A percentile compares a stretch with the other conserved stretches of the same genome.
Conservation (phyloP, 2,888 invertebrate species). For the Teleiodes luculella region DNA sequence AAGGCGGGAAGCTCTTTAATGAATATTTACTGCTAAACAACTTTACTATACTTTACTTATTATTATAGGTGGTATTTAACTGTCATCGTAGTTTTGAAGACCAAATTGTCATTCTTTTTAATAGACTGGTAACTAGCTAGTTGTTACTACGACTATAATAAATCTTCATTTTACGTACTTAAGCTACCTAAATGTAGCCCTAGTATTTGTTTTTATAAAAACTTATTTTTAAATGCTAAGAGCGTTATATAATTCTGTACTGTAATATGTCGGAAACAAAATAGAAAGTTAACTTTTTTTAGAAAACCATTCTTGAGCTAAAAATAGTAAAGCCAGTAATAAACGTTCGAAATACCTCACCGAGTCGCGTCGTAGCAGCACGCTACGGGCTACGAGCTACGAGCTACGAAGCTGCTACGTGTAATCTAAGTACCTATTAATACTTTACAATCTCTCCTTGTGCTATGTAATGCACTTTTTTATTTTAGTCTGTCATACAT, state of each 20-base stretch:
- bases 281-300: not conserved
- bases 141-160: no score
- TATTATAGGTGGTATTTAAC: no score
- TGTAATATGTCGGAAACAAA: no score
- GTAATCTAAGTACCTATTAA: slow-evolving; percentile 9
- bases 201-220: no score
- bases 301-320: not conserved
- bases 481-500: no score
- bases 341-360: slow-evolving; percentile 10
- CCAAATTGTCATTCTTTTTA: no score
- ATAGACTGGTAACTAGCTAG: no score
- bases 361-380: slow-evolving; percentile 19
- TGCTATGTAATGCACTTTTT: not conserved
- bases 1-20: not conserved
- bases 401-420: slow-evolving; percentile 14
- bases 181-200: no score
- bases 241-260: no score
- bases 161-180: no score
- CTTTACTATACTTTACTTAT: not conserved
- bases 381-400: slow-evolving; percentile 25
- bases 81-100: no score
- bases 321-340: not conserved
- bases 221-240: no score
- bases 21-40: slow-evolving; percentile 2
- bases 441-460: not conserved